phyloP scores from a whole-genome alignment of 2,797 vertebrate genomes.

The Mycteria americana region DNA sequence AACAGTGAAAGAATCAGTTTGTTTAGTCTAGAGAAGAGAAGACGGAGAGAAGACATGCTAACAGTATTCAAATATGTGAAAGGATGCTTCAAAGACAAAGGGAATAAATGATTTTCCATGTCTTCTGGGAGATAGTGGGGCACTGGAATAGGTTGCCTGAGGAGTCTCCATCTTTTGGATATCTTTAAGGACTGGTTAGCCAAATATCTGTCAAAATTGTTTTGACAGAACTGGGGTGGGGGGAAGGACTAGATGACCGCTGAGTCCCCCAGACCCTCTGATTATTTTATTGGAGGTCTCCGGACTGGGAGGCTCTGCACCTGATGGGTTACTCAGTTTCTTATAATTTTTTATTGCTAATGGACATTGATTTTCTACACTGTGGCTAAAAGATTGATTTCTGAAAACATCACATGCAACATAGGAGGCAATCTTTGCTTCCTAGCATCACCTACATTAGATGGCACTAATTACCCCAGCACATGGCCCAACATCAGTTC shows the following conservation, averaged over 20 bases:
- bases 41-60: conserved; percentile 33
- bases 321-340: not conserved
- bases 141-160: not conserved
- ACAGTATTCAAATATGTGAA: conserved; percentile 52
- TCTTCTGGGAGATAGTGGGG: not conserved
- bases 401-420: not conserved
- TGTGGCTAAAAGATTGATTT: not conserved
- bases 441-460: not conserved
- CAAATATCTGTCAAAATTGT: not conserved
- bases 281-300: not conserved
- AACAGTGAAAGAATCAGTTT: conserved; percentile 43
- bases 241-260: not conserved
- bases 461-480: not conserved
- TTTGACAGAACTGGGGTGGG: not conserved
- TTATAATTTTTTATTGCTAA: not conserved
- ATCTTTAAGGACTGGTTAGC: not conserved
- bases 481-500: not conserved
- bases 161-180: not conserved
- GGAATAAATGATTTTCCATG: conserved; percentile 8
- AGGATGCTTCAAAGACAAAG: conserved; percentile 33
- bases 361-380: not conserved
- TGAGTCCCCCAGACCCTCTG: not conserved
- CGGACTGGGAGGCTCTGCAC: not conserved
- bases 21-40: conserved; percentile 63
- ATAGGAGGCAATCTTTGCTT: not conserved